Conservation (phyloP, 2,888 invertebrate genomes). For the Mamestra brassicae region DNA sequence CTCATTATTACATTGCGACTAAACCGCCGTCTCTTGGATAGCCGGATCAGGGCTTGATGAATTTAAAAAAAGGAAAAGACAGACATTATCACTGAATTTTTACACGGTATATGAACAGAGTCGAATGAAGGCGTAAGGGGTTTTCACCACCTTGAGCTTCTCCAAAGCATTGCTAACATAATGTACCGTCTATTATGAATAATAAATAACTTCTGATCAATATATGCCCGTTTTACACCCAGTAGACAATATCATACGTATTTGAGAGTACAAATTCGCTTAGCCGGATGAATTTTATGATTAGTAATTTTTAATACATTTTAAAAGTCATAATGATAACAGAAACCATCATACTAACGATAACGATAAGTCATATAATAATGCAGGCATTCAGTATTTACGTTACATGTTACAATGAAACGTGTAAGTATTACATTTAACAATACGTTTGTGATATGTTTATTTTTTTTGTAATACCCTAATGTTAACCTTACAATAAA, state of each 20-base stretch:
- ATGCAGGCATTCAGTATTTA: slow-evolving; percentile 61
- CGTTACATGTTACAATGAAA: slow-evolving; percentile 60
- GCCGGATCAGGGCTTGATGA: background rate
- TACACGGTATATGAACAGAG: background rate
- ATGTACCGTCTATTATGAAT: background rate
- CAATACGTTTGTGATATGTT: slow-evolving; percentile 72
- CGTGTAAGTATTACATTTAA: slow-evolving; percentile 62
- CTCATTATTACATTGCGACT: slow-evolving; percentile 11
- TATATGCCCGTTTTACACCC: background rate
- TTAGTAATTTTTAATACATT: slow-evolving; percentile 6
- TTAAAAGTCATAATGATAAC: slow-evolving; percentile 2
- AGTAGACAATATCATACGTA: slow-evolving; percentile 10
- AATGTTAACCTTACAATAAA: slow-evolving; percentile 65
- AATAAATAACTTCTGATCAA: slow-evolving; percentile 4
- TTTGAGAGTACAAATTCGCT: slow-evolving; percentile 6
- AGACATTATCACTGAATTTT: background rate
- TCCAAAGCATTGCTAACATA: background rate
- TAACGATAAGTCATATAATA: slow-evolving; percentile 38
- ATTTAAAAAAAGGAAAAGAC: background rate
- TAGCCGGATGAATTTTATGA: background rate
- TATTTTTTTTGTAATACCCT: slow-evolving; percentile 68
- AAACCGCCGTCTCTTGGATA: background rate
- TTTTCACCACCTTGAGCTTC: background rate
- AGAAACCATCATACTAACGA: slow-evolving; percentile 21
- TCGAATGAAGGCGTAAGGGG: slow-evolving; percentile 12